Evolutionary conservation across 2,113 vertebrate species (phyloP).

Genomic region (Lasiurus borealis): DNA sequence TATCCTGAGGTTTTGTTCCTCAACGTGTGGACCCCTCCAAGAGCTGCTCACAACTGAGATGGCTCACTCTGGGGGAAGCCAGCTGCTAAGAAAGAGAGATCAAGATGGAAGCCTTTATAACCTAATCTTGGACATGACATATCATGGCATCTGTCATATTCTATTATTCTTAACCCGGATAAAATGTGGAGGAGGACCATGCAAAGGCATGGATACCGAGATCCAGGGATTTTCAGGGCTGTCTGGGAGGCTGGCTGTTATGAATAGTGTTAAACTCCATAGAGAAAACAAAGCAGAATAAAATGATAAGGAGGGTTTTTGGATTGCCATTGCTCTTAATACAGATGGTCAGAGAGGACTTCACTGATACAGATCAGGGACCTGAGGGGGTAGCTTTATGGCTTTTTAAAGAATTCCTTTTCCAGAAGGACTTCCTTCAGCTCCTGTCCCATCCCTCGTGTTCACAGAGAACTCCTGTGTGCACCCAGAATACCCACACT

Average conservation of each 20-base stretch:
- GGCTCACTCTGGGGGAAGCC: no score
- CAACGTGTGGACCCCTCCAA: not conserved
- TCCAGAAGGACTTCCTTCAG: not conserved
- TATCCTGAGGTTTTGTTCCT: not conserved
- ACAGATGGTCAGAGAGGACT: not conserved
- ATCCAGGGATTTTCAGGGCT: fast-evolving
- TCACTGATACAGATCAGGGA: not conserved
- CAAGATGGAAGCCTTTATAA: not conserved
- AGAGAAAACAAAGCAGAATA: not conserved
- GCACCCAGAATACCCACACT: not conserved
- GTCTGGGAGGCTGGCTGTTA: not conserved
- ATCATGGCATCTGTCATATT: not conserved
- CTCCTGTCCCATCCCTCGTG: fast-evolving
- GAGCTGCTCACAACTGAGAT: not conserved
- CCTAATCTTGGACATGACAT: not conserved
- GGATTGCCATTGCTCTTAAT: not conserved
- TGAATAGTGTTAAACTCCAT: not conserved
- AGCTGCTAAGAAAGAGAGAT: not conserved
- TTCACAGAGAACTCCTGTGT: not conserved
- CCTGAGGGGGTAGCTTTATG: not conserved
- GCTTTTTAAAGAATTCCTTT: not conserved
- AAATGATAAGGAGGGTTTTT: not conserved
- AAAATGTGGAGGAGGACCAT: no score
- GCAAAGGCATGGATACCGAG: not conserved
- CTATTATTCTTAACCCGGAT: fast-evolving